Evolutionary conservation across 2,888 invertebrate genomes (phyloP), one percentile per base, ranked within the genome.

Genomic region (Andrena dorsata): DNA sequence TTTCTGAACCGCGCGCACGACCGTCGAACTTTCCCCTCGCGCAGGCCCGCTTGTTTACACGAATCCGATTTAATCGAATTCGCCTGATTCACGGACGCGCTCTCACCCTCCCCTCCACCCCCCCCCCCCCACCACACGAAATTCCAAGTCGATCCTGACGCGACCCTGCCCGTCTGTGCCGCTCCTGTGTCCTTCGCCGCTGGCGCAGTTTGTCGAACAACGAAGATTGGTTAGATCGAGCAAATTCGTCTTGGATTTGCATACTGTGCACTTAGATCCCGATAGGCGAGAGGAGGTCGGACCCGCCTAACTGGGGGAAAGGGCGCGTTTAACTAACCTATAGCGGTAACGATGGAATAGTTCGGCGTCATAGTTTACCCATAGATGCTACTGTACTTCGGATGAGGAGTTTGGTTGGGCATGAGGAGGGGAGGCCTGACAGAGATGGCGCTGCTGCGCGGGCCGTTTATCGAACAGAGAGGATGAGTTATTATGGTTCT

Each of bases 191-290:
- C 84, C 75, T 69, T 73, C 53, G 68, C 74, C 76, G 65, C 58
- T 72, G 72, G 81, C 83, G 85, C 80, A 88, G 87, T 88, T 88
- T 88, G 86, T 81, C 83, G 88, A 88, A 86, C 88, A 87, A 84
- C 86, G 88, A 91, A 92, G 90, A 92, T 91, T 90, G 90, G 90
- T 86, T 83, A 80, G 89, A 89, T 89, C 86, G 88, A 85, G 90
- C 70, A 86, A 90, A 91, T 89, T 91, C 88, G 86, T 75, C 81
- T 76, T 76, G 85, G 90, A 91, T 92, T 92, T 92, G 90, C 92
- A 92, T 92, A 83, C 83, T 92, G 91, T 92, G 88, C 91, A 92
- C 90, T 92, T 92, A 91, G 91, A 91, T 90, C 88, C 41, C 86
- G 83, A 89, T 82, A 80, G 82, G 78, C 73, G 63, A 32, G 63